Conservation (phyloP, 1,140 invertebrate genomes). For the Diplogasteroides magnus region DNA sequence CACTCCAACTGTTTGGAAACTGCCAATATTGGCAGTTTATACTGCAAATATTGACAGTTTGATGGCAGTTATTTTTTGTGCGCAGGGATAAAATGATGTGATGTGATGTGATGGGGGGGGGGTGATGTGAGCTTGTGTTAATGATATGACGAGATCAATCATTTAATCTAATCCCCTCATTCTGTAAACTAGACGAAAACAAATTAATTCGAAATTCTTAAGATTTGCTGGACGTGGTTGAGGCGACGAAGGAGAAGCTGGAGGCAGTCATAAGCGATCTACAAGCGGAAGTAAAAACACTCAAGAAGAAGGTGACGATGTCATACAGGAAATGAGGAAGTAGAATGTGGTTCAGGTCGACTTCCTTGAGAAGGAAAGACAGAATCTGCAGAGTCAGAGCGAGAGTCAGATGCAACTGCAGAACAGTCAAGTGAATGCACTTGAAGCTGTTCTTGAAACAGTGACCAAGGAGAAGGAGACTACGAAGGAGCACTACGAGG, state of each 20-base stretch:
- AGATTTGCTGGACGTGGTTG: slow-evolving; percentile 40
- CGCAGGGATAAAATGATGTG: no score
- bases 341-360: slow-evolving; percentile 39
- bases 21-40: no score
- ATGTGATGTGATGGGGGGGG: no score
- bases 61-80: no score
- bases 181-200: neutral
- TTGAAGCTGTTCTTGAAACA: slow-evolving; percentile 49
- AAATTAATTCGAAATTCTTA: slow-evolving; percentile 11
- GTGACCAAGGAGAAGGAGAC: slow-evolving; percentile 52
- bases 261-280: slow-evolving; percentile 45
- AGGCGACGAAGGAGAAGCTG: slow-evolving; percentile 38
- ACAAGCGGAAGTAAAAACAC: slow-evolving; percentile 46
- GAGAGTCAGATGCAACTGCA: slow-evolving; percentile 51
- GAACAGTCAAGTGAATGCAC: slow-evolving; percentile 49
- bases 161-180: no score
- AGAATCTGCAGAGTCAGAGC: slow-evolving; percentile 47
- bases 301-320: slow-evolving; percentile 43
- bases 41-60: no score
- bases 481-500: slow-evolving; percentile 45
- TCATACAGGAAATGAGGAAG: no score
- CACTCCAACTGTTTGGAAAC: no score
- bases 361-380: slow-evolving; percentile 50
- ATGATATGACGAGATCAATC: no score
- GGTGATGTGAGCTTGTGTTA: no score